A percentile compares a stretch with the other conserved stretches of the same genome.
Evolutionary conservation across 2,113 vertebrate genomes (phyloP).

Genomic region (Bos javanicus): DNA sequence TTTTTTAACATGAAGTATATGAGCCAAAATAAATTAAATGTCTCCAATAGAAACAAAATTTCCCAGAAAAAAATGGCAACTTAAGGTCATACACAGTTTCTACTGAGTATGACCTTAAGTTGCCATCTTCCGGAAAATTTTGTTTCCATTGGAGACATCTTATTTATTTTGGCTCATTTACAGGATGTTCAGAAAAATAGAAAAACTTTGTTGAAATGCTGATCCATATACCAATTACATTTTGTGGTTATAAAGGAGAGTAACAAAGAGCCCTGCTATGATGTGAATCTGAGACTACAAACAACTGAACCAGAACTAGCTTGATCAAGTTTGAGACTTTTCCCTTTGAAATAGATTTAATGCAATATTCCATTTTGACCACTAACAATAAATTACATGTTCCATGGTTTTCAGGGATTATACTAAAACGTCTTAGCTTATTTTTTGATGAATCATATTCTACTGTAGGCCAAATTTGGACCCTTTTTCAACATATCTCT

Average conservation of each 20-base stretch:
- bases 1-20: neutral
- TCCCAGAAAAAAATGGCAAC: constrained; percentile 2
- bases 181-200: neutral
- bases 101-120: neutral
- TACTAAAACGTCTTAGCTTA: neutral
- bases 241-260: neutral
- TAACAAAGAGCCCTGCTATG: neutral
- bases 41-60: constrained; percentile 7
- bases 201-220: neutral
- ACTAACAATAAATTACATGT: neutral
- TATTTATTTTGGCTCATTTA: constrained; percentile 25
- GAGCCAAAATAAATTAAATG: constrained; percentile 37
- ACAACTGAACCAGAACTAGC: neutral
- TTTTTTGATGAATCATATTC: constrained; percentile 1
- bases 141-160: constrained; percentile 7
- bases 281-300: neutral
- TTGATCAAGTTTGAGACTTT: neutral
- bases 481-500: neutral
- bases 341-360: neutral
- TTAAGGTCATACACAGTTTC: neutral
- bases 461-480: neutral
- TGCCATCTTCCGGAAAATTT: neutral
- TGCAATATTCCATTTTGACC: neutral
- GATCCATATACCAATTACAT: neutral
- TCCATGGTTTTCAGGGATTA: neutral